A percentile compares a stretch with the other conserved stretches of the same genome.
Conservation (phyloP, 2,113 vertebrate genomes). For the Amphilophus citrinellus region DNA sequence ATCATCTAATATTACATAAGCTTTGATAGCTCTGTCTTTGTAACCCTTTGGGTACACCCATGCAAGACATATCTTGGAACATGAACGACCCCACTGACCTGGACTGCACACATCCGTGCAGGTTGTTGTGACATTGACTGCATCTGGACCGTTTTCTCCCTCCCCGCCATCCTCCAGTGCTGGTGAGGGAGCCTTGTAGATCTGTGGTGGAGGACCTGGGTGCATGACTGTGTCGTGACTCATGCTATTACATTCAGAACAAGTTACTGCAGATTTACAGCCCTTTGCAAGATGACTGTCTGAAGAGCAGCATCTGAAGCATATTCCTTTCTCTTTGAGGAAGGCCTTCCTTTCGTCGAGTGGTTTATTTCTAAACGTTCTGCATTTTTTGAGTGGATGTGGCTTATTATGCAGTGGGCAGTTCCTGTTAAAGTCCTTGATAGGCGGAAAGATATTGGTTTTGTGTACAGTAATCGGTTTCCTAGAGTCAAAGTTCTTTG, state of each 20-base stretch:
- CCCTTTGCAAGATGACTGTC: too few species aligned
- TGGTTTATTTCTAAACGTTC: too few species aligned
- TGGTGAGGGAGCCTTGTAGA: not conserved
- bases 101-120: not conserved
- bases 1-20: not conserved
- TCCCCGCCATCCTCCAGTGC: not conserved
- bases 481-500: not conserved
- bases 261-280: too few species aligned
- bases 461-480: not conserved
- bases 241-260: too few species aligned
- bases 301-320: too few species aligned
- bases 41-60: not conserved
- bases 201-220: too few species aligned
- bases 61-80: slow-evolving; percentile 3
- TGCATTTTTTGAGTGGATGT: too few species aligned
- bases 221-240: too few species aligned
- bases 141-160: not conserved
- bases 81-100: not conserved
- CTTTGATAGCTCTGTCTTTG: not conserved
- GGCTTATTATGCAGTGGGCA: not conserved
- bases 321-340: too few species aligned
- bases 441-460: not conserved
- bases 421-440: not conserved
- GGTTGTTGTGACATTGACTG: not conserved
- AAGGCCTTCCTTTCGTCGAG: too few species aligned